Base-by-base conservation (phyloP, 2,888 invertebrate genomes). In the Theristus sp. region DNA sequence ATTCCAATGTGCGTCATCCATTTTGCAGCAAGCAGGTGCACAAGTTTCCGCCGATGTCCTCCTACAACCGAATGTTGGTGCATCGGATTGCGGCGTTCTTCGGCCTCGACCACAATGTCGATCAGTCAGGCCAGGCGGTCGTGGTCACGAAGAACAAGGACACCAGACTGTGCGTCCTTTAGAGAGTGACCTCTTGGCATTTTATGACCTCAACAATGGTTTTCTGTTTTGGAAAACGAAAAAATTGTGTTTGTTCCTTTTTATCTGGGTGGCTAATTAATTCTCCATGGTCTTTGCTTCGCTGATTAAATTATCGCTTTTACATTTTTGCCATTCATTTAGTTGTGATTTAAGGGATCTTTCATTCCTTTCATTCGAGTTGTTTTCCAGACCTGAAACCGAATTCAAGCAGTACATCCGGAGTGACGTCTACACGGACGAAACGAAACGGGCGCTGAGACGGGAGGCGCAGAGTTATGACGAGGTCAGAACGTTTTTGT, bases 11-110 rank as follows among this genome's bases (percentile, higher is more conserved):
- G n/a, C n/a, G n/a, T n/a, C n/a, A n/a, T n/a, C n/a, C n/a, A n/a
- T n/a, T n/a, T n/a, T n/a, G n/a, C n/a, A n/a, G 66, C 31, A 60
- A 56, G 60, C 74, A 82, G 69, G 82, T 84, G 71, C 84, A 85
- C 69, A 86, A 86, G 69, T 91, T 93, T 77, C 87, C 87, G 25
- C 84, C 85, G 73, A 88, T 90, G 85, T 86, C 89, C 63, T 90
- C 91, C 60, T 94, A 94, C 80, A 89, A 91, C 65, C 83, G 94
- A 31, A 90, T 94, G 91, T 77, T 94, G 68, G 89, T 93, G 1
- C 94, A 94, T 75, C 84, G 93, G 38, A 86, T 88, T 63, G 89
- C 93, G 0, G 85, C 89, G 25, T 87, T 87, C 72, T 93, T 91
- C 78, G 89, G 90, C 61, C 84, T 94, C 81, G 87, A 89, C 60